Percentiles rank a stretch among this genome's conserved stretches.
These are phyloP conservation scores for Actinemys pallida DNA, from an alignment of 2,113 vertebrate species.

Conservation along the genomic window DNA sequence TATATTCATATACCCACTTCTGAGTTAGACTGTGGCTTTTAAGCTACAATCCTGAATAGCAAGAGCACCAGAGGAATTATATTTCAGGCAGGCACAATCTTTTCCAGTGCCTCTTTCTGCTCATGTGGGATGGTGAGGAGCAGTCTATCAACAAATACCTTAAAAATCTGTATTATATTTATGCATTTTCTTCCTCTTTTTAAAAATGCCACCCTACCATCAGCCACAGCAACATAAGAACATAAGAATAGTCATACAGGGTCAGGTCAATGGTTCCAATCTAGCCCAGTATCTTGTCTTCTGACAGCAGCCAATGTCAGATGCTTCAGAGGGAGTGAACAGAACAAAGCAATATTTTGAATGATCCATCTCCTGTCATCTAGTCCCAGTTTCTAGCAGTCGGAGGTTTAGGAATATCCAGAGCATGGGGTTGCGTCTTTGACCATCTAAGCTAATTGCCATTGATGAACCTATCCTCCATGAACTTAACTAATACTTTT, in stretches of 20 bases:
- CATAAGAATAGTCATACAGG: neutral
- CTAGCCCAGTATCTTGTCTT: neutral
- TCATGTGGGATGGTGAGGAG: neutral
- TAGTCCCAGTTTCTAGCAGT: neutral
- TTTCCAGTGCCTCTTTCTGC: neutral
- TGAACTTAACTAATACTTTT: neutral
- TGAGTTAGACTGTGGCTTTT: neutral
- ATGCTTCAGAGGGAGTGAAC: neutral
- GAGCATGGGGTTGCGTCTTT: neutral
- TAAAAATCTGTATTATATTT: neutral
- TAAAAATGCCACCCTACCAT: neutral
- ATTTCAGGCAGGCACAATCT: neutral
- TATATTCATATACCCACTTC: neutral
- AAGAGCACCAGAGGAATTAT: neutral
- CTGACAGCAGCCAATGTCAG: neutral
- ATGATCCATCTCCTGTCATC: neutral
- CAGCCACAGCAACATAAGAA: neutral
- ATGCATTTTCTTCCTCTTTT: neutral
- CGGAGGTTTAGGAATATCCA: neutral
- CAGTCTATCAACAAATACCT: neutral
- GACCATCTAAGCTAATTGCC: neutral
- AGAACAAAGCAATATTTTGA: neutral
- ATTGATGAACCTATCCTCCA: neutral
- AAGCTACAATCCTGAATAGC: neutral
- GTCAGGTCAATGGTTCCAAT: neutral